These are phyloP conservation scores for Megalops atlanticus DNA, from an alignment of 2,113 vertebrate species.

Conservation along the genomic window DNA sequence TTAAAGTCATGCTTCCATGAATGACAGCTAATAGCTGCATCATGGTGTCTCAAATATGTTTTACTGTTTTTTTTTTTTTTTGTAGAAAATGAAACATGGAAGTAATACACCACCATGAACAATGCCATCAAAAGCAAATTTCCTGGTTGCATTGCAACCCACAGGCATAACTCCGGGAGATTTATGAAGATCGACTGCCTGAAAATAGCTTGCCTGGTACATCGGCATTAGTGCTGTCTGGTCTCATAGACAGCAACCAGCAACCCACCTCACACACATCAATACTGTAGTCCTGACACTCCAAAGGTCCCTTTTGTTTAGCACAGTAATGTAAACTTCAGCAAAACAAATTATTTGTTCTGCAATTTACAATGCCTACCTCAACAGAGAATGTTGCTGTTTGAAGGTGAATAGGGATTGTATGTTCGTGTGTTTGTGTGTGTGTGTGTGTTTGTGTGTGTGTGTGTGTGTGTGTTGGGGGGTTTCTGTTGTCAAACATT, in stretches of 20 bases:
- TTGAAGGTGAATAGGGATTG: neutral
- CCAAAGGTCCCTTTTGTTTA: constrained; percentile 36
- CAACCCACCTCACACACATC: constrained; percentile 25
- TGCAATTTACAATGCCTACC: neutral
- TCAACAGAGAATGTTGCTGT: neutral
- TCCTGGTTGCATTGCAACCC: constrained; percentile 26
- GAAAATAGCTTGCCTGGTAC: constrained; percentile 21
- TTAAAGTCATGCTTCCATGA: neutral
- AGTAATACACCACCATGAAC: constrained; percentile 22
- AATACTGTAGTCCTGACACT: constrained; percentile 34
- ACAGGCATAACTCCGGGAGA: constrained; percentile 17
- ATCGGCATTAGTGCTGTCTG: constrained; percentile 14
- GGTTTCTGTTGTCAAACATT: no score
- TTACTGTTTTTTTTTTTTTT: neutral
- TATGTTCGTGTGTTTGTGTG: neutral
- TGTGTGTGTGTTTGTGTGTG: neutral
- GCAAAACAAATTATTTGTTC: constrained; percentile 24
- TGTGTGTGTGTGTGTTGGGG: no score
- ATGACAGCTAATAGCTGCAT: neutral
- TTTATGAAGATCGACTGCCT: constrained; percentile 36
- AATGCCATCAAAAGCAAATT: constrained; percentile 34
- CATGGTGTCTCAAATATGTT: neutral
- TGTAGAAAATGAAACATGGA: constrained; percentile 4
- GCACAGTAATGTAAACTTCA: constrained; percentile 22
- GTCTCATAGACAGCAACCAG: neutral